Evolutionary conservation across 2,797 vertebrate species (phyloP).

Genomic region (Myotis planiceps): DNA sequence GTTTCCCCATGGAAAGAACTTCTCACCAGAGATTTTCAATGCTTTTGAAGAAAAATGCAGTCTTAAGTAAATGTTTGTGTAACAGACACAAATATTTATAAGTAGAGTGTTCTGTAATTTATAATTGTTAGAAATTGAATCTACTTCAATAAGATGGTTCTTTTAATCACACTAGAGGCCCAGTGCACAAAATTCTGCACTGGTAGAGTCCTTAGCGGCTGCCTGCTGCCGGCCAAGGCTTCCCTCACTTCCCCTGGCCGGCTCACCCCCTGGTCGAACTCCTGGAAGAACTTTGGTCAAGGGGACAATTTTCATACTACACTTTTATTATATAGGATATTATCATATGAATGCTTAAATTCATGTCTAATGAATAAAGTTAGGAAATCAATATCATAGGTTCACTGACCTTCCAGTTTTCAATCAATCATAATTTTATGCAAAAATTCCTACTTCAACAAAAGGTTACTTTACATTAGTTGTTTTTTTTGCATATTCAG

Average conservation of each 20-base stretch:
- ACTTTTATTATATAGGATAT: too few relatives aligned
- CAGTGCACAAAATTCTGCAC: too few relatives aligned
- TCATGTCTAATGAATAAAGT: not conserved
- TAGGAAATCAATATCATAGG: not conserved
- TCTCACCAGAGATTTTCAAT: not conserved
- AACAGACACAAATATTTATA: not conserved
- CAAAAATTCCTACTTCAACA: not conserved
- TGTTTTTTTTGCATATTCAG: constrained; percentile 1
- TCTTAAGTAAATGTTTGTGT: not conserved
- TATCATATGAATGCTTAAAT: not conserved
- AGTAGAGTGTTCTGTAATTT: not conserved
- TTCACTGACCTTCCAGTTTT: not conserved
- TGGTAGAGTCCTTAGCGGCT: too few relatives aligned
- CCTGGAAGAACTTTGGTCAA: too few relatives aligned
- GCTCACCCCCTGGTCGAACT: too few relatives aligned
- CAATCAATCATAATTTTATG: not conserved
- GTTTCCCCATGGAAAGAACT: not conserved
- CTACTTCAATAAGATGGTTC: not conserved
- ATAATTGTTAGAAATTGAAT: not conserved
- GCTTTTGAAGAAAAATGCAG: not conserved
- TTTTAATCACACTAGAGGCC: not conserved
- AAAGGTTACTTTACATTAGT: not conserved
- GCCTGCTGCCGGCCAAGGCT: too few relatives aligned
- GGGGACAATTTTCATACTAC: too few relatives aligned
- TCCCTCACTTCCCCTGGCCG: too few relatives aligned